Conservation (phyloP, 2,113 vertebrate genomes). For the Columba janthina region DNA sequence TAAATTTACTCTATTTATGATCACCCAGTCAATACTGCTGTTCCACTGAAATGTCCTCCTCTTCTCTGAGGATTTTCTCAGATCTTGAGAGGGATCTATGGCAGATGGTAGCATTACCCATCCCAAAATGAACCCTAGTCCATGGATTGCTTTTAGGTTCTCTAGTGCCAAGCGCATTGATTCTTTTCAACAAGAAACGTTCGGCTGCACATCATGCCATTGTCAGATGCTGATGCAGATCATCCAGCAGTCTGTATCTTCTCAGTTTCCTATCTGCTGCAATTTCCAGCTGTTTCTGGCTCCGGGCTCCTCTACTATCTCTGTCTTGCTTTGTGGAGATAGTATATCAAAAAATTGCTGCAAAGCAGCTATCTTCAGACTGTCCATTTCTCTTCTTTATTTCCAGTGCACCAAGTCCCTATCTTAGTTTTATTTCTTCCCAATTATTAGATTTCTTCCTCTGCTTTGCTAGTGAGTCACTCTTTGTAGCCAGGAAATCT, state of each 20-base stretch:
- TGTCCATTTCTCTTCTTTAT: constrained; percentile 39
- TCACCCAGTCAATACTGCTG: background rate
- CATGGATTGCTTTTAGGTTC: background rate
- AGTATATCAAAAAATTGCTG: constrained; percentile 58
- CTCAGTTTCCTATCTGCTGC: constrained; percentile 1
- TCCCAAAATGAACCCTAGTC: background rate
- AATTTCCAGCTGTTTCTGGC: constrained; percentile 30
- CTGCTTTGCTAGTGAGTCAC: background rate
- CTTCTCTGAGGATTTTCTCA: background rate
- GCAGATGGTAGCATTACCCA: background rate
- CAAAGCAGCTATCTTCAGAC: constrained; percentile 35
- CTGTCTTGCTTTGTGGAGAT: constrained; percentile 42
- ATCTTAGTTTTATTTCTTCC: constrained; percentile 28
- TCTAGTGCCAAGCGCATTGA: background rate
- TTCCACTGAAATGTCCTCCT: background rate
- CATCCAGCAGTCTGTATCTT: background rate
- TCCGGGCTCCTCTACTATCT: constrained; percentile 32
- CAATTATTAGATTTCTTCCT: constrained; percentile 23
- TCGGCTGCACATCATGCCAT: background rate
- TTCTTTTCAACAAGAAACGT: background rate
- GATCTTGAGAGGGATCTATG: background rate
- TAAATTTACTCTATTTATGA: background rate
- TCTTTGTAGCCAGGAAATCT: constrained; percentile 1
- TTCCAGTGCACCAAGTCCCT: background rate
- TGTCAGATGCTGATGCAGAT: constrained; percentile 18